These are phyloP conservation scores for Blennius ocellaris DNA, from an alignment of 2,113 vertebrate genomes.

Conservation along the genomic window DNA sequence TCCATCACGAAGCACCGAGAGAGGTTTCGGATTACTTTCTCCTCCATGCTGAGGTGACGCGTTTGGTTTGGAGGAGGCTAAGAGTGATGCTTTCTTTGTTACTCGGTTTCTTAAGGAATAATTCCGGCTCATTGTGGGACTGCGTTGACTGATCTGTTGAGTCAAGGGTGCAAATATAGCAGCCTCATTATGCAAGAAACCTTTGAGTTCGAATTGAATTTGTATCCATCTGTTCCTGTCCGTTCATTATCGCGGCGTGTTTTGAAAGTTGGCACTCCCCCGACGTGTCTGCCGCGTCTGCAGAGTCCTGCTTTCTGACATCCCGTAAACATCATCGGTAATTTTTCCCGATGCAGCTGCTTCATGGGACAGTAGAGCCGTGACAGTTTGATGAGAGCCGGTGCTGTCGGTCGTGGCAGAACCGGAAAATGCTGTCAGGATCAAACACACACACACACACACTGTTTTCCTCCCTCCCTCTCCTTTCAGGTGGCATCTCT, in stretches of 20 bases:
- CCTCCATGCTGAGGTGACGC: conserved; percentile 10
- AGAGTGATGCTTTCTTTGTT: conserved; percentile 1
- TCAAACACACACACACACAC: too few relatives aligned
- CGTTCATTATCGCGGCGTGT: conserved; percentile 11
- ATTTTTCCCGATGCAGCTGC: conserved; percentile 28
- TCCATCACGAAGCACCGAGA: conserved; percentile 22
- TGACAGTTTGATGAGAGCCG: conserved; percentile 39
- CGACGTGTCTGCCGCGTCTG: background rate
- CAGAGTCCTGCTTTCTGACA: conserved; percentile 23
- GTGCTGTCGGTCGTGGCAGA: conserved; percentile 33
- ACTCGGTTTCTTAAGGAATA: conserved; percentile 1
- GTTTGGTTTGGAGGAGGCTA: conserved; percentile 1
- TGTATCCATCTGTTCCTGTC: conserved; percentile 21
- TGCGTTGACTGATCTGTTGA: conserved; percentile 29
- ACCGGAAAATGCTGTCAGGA: conserved; percentile 15
- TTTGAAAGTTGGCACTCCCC: conserved; percentile 15
- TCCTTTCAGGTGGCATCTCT: background rate
- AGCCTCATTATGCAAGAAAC: conserved; percentile 2
- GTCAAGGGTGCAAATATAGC: conserved; percentile 13
- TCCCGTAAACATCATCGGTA: conserved; percentile 30
- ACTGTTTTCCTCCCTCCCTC: conserved; percentile 7
- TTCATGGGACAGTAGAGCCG: conserved; percentile 40
- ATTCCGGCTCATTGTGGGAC: conserved; percentile 5
- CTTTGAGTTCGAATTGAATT: conserved; percentile 3
- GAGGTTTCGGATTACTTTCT: conserved; percentile 11